Base-by-base conservation (phyloP, 2,113 vertebrate genomes). In the Microcebus tavaratra region DNA sequence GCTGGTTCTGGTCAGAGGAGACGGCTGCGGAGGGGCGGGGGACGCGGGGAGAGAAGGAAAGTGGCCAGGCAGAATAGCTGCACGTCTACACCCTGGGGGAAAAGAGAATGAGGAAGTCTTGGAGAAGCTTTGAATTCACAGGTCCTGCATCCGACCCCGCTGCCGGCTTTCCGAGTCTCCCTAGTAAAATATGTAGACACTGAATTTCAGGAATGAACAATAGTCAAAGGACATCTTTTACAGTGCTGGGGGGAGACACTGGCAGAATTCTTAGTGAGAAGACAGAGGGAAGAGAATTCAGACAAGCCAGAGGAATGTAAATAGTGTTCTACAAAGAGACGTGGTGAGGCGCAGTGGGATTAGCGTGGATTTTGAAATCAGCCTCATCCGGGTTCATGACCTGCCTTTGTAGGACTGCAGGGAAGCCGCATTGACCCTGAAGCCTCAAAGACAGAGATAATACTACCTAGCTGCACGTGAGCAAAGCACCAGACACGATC, bases 301-400 rank as follows among this genome's bases (percentile, higher is more conserved):
- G 65, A 83, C 59, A 70, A 79, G 59, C 79, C 63, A 2, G 4
- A 83, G 87, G 96, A 87, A 96, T 83, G 90, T 91, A 97, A 95
- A 92, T 67, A 68, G 36, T 14, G 21, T 48, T 95, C 42, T 75
- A 13, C 86, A 85, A 67, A 85, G 97, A 88, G 53, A 57, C 0
- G 0, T 13, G 90, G 83, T 31, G 10, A 5, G 73, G 75, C 1
- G 8, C 14, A 0, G n/a, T 27, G 83, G 90, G 67, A 59, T 91
- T 53, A 95, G 57, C 0, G 0, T 72, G 83, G 42, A 61, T 85
- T 93, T 75, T 85, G 59, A 81, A 91, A 48, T 73, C 31, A 6
- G n/a, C 72, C 68, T 67, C 48, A 36, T 27, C 42, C 63, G 85
- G 87, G 42, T 79, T 97, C 94, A 63, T 6, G 36, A 50, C 61